These are phyloP conservation scores for Clavelina lepadiformis DNA, from an alignment of 23 tunicate genomes.

Conservation along the genomic window DNA sequence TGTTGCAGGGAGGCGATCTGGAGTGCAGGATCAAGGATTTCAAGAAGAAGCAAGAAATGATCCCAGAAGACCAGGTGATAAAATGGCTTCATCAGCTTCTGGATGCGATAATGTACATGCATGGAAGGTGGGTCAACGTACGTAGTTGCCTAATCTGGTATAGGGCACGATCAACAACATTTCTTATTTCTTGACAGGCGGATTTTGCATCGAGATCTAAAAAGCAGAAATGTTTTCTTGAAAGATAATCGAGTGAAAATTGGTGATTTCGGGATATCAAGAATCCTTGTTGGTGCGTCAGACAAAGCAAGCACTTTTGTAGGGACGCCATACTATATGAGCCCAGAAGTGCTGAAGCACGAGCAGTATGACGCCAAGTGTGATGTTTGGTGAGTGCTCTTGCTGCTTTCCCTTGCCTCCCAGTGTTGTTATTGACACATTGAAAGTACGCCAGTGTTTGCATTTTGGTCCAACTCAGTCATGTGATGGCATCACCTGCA, in stretches of 20 bases:
- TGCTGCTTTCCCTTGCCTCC: background rate
- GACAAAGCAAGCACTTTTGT: slow-evolving; percentile 97
- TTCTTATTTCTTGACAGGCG: slow-evolving; percentile 20
- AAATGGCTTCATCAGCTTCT: slow-evolving; percentile 83
- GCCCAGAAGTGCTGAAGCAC: slow-evolving; percentile 92
- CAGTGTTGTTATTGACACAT: no score
- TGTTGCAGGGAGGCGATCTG: slow-evolving; percentile 71
- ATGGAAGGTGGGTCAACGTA: slow-evolving; percentile 28
- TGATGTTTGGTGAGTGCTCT: slow-evolving; percentile 71
- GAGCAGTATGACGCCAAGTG: slow-evolving; percentile 87
- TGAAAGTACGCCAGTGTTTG: no score
- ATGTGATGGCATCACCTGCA: no score
- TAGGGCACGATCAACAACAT: background rate
- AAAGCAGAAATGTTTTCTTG: slow-evolving; percentile 76
- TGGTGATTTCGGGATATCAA: slow-evolving; percentile 97
- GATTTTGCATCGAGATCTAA: slow-evolving; percentile 76
- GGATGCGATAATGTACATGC: slow-evolving; percentile 68
- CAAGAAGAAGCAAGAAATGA: slow-evolving; percentile 23
- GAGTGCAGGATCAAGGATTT: slow-evolving; percentile 37
- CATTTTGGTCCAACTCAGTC: no score
- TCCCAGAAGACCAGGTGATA: slow-evolving; percentile 61
- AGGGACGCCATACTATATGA: slow-evolving; percentile 96
- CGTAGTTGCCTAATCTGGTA: background rate
- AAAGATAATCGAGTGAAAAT: slow-evolving; percentile 70
- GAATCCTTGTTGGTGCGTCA: slow-evolving; percentile 68